Evolutionary conservation across 2,113 vertebrate species (phyloP), one percentile per base, ranked within the genome.

Genomic region (Vulpes lagopus): DNA sequence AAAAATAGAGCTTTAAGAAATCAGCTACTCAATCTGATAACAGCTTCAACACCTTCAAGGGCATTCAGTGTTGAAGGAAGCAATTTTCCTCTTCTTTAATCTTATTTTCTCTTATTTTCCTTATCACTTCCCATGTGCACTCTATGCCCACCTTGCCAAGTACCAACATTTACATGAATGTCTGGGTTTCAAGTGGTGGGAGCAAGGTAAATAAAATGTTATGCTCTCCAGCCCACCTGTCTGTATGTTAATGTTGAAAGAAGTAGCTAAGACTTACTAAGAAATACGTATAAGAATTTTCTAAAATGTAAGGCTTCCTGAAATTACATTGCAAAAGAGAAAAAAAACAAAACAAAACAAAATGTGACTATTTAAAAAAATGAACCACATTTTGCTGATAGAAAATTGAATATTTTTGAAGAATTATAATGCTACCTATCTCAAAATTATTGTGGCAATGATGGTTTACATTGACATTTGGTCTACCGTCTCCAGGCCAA

Each of bases 321-420:
- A 59, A 35, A 67, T 84, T 73, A 90, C 27, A 65, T 30, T 55
- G 43, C 35, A 15, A 79, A 84, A 62, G 11, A 55, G 51, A 16
- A 94, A 62, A 16, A 95, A 65, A 43, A n/a, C n/a, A n/a, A 43
- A 4, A 43, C 35, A 43, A 43, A 43, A 6, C 51, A 84, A 92
- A 90, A 60, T 43, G 1, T 69, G 67, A 67, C 2, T 49, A 35
- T 27, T 83, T 83, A n/a, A 5, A 25, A 78, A 65, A 76, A 85
- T 35, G 8, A 71, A 32, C 38, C 14, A 62, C 3, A n/a, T 59
- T 89, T 89, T 95, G 20, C 49, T 27, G 2, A 43, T 65, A 14
- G 16, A 57, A 95, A 95, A 60, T 20, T 57, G 23, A 89, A 23
- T 93, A 93, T 94, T 91, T 95, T 78, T 93, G 22, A 51, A 93